A percentile compares a stretch with the other conserved stretches of the same genome.
phyloP scores from a whole-genome alignment of 2,113 vertebrate genomes.

The Butorides virescens region DNA sequence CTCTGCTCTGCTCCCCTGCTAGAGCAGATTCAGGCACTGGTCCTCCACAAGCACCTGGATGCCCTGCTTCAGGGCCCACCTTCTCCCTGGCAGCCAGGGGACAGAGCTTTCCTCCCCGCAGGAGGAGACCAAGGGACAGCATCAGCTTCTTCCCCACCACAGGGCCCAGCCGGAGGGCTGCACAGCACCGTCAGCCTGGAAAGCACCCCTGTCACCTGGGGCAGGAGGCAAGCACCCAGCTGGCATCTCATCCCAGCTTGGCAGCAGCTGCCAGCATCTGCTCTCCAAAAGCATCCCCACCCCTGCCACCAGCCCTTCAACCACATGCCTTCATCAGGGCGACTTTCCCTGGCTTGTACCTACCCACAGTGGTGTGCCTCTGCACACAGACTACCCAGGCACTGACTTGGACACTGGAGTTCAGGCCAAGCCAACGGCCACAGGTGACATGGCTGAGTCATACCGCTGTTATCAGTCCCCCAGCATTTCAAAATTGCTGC shows the following conservation, averaged over 20 bases:
- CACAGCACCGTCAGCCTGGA: background rate
- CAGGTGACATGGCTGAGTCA: background rate
- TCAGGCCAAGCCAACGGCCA: background rate
- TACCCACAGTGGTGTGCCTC: background rate
- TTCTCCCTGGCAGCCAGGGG: background rate
- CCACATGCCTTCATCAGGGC: accelerated
- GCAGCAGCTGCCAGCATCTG: background rate
- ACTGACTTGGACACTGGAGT: background rate
- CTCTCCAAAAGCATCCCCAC: background rate
- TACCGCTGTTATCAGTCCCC: background rate
- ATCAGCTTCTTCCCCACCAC: background rate
- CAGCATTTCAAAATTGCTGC: background rate
- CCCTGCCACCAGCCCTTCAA: background rate
- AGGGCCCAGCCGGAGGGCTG: background rate
- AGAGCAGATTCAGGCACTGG: background rate
- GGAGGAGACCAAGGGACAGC: background rate
- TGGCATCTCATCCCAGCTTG: background rate
- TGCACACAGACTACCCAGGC: accelerated
- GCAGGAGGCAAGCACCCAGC: background rate
- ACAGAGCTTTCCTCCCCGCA: background rate
- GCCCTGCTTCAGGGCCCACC: background rate
- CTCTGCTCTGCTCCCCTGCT: background rate
- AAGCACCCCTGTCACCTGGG: background rate
- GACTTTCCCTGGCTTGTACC: background rate
- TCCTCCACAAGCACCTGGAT: background rate